Evolutionary conservation across 2,113 vertebrate genomes (phyloP).

Genomic region (Poeciliopsis turrubarensis): DNA sequence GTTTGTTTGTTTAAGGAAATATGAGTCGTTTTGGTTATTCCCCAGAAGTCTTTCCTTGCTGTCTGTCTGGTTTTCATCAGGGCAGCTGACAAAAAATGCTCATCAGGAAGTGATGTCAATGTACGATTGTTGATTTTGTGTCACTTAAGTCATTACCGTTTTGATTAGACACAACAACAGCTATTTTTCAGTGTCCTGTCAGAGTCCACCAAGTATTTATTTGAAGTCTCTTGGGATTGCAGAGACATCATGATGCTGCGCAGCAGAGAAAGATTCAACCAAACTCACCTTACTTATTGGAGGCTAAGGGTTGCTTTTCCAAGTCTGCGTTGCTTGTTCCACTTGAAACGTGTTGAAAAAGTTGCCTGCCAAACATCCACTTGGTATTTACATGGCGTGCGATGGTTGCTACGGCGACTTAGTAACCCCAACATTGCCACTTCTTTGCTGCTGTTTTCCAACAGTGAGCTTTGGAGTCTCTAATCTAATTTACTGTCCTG

Average conservation of each 20-base stretch:
- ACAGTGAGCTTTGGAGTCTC: background rate
- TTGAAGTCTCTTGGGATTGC: too few relatives aligned
- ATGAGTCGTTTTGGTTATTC: background rate
- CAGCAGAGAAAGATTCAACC: background rate
- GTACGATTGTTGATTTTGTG: background rate
- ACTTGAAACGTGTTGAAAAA: background rate
- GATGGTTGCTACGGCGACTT: background rate
- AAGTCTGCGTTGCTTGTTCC: too few relatives aligned
- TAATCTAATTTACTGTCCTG: background rate
- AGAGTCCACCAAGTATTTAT: too few relatives aligned
- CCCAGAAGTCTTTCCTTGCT: background rate
- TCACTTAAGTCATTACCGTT: too few relatives aligned
- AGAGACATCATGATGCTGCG: too few relatives aligned
- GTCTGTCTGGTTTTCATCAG: background rate
- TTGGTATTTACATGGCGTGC: background rate
- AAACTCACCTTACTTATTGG: background rate
- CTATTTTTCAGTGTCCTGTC: too few relatives aligned
- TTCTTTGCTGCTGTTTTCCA: background rate
- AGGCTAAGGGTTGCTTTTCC: background rate
- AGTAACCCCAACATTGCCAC: background rate
- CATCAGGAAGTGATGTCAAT: background rate
- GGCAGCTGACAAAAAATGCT: background rate
- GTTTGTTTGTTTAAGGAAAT: background rate
- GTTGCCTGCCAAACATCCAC: background rate
- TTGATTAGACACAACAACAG: too few relatives aligned